Percentiles rank a stretch among this genome's conserved stretches.
Conservation (phyloP, 2,888 invertebrate species). For the Drosophila phalerata region DNA sequence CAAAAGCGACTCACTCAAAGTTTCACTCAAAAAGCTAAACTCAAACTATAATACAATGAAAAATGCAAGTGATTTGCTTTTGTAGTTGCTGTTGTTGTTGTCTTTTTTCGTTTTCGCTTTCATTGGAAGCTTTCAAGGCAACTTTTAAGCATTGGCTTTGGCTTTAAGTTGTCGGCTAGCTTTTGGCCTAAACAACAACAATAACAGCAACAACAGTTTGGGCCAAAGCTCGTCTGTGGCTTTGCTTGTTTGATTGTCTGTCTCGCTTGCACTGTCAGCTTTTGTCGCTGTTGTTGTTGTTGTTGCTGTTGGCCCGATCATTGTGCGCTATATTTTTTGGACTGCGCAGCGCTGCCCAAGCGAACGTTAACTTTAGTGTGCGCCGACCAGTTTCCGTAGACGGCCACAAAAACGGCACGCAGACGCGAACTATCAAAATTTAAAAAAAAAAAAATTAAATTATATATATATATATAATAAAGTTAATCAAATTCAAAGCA, state of each 20-base stretch:
- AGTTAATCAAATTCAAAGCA: conserved; percentile 22
- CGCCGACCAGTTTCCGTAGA: conserved; percentile 86
- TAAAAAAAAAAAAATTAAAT: conserved; percentile 5
- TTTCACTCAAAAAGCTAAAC: conserved; percentile 50
- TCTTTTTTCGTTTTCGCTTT: conserved; percentile 76
- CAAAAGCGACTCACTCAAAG: conserved; percentile 43
- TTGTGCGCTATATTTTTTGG: conserved; percentile 73
- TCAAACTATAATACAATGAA: conserved; percentile 53
- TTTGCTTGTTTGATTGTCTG: conserved; percentile 38
- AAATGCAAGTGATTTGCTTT: conserved; percentile 74
- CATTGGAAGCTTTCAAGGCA: conserved; percentile 80
- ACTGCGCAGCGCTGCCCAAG: conserved; percentile 75
- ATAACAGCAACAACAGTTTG: conserved; percentile 43
- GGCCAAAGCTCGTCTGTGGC: conserved; percentile 67
- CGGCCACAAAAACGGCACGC: conserved; percentile 84
- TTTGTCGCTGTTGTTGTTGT: conserved; percentile 42
- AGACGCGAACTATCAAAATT: conserved; percentile 46
- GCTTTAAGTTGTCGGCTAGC: conserved; percentile 48
- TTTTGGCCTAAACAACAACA: conserved; percentile 43
- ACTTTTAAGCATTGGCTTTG: conserved; percentile 47
- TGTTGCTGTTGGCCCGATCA: conserved; percentile 47
- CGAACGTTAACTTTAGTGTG: conserved; percentile 85
- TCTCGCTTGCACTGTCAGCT: conserved; percentile 67
- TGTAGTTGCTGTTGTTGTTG: conserved; percentile 24
- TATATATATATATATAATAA: conserved; percentile 2